Evolutionary conservation across 2,888 invertebrate species (phyloP), one percentile per base, ranked within the genome.

Genomic region (Heteropelma amictum): DNA sequence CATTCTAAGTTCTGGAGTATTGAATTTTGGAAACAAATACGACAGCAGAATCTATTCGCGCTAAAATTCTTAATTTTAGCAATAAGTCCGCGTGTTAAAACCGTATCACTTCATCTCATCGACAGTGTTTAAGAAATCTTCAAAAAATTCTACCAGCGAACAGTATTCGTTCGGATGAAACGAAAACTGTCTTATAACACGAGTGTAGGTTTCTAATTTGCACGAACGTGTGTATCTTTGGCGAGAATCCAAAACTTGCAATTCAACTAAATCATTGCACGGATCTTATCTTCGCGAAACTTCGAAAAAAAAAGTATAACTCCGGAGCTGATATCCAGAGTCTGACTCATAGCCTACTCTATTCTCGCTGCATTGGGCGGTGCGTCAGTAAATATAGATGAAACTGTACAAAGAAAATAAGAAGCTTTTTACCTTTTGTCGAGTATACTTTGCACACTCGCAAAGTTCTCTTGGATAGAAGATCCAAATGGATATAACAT

Each of bases 371-470:
- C 56, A 56, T 56, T 40, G 56, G 23, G 40, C 26, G 23, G 38
- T 28, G 14, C n/a, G 3, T 35, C 10, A 19, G 4, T 10, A 5
- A 40, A 23, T 58, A 56, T 58, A 12, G 14, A n/a, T 5, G 21
- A 58, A 26, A 40, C 14, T 3, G 4, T 14, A 58, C 40, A 58
- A 40, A 58, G 58, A 10, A 40, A 58, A 40, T 17, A 58, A 58
- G 26, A 5, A 40, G n/a, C 28, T 23, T 26, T 26, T 17, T 38
- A 26, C 12, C 8, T 17, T 28, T 40, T 8, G 26, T 26, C 38
- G 40, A 42, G 14, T 42, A 38, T 19, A 7, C 23, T 23, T 12
- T 35, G 4, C 21, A n/a, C 35, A 38, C 23, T 33, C 33, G n/a
- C n/a, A n/a, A n/a, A 14, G 35, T 10, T 23, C 14, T 56, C 23